A percentile compares a stretch with the other conserved stretches of the same genome.
Conservation (phyloP, 1,140 invertebrate genomes). For the Neodiprion fabricii region DNA sequence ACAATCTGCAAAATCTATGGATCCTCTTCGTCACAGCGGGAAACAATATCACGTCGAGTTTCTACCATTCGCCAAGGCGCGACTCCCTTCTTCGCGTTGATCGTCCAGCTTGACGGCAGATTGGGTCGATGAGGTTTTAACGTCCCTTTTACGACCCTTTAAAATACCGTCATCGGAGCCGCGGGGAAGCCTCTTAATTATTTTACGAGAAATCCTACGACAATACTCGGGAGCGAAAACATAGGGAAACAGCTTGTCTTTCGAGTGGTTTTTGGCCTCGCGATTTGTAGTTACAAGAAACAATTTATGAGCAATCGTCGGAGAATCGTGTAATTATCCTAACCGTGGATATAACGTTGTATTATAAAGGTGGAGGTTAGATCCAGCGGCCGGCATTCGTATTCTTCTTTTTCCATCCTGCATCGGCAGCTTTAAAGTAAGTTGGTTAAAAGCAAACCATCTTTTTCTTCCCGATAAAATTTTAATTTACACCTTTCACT, state of each 20-base stretch:
- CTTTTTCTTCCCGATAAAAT: no score
- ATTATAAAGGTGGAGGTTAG: no score
- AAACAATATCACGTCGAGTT: background rate
- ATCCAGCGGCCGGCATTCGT: no score
- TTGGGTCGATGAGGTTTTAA: constrained; percentile 49
- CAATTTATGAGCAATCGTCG: background rate
- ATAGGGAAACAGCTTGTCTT: constrained; percentile 55
- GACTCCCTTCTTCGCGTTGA: background rate
- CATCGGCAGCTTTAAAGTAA: no score
- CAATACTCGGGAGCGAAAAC: constrained; percentile 57
- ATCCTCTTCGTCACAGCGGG: background rate
- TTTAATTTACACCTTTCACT: no score
- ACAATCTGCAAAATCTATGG: no score
- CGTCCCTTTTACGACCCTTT: constrained; percentile 59
- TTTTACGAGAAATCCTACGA: constrained; percentile 61
- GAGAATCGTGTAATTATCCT: no score
- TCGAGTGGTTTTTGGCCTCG: constrained; percentile 30
- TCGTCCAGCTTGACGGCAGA: constrained; percentile 4
- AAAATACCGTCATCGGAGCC: constrained; percentile 54
- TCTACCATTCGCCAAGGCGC: background rate
- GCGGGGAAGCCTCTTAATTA: constrained; percentile 57
- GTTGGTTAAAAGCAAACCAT: no score
- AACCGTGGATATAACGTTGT: no score
- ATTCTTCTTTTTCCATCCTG: no score
- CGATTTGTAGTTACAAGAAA: constrained; percentile 10